phyloP scores from a whole-genome alignment of 2,113 vertebrate genomes.

The Garra rufa region DNA sequence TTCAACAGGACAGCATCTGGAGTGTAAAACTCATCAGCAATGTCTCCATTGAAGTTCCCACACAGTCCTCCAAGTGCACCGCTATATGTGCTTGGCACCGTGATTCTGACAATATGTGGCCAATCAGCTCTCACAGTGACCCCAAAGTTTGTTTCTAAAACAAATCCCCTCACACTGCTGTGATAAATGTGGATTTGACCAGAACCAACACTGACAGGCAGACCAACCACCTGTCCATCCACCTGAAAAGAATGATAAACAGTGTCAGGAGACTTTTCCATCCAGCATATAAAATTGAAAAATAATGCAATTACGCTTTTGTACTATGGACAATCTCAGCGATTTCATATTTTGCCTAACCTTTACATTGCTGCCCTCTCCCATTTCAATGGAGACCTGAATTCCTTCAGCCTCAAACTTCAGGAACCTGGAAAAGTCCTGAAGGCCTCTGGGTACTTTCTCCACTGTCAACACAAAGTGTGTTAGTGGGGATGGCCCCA shows the following conservation, averaged over 20 bases:
- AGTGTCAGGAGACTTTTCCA: too few relatives aligned
- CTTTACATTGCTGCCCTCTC: too few relatives aligned
- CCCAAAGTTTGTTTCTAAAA: slow-evolving; percentile 65
- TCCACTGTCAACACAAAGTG: too few relatives aligned
- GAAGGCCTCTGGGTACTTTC: too few relatives aligned
- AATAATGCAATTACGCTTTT: too few relatives aligned
- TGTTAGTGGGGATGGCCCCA: too few relatives aligned
- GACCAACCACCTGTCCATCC: slow-evolving; percentile 58
- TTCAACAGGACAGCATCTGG: slow-evolving; percentile 56
- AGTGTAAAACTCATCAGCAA: slow-evolving; percentile 69
- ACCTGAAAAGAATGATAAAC: slow-evolving; percentile 58
- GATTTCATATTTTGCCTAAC: too few relatives aligned
- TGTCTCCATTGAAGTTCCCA: slow-evolving; percentile 71
- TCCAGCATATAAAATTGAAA: too few relatives aligned
- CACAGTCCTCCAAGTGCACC: slow-evolving; percentile 69
- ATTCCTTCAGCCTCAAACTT: too few relatives aligned
- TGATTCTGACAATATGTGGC: slow-evolving; percentile 63
- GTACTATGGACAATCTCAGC: too few relatives aligned
- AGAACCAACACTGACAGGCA: slow-evolving; percentile 54
- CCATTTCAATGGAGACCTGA: too few relatives aligned
- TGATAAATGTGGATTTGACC: slow-evolving; percentile 58
- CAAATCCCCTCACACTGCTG: slow-evolving; percentile 60
- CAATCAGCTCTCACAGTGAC: slow-evolving; percentile 67
- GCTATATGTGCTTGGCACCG: slow-evolving; percentile 57
- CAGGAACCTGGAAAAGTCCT: too few relatives aligned